Conservation (phyloP, 2,888 invertebrate species). For the Meiosimyza decipiens region DNA sequence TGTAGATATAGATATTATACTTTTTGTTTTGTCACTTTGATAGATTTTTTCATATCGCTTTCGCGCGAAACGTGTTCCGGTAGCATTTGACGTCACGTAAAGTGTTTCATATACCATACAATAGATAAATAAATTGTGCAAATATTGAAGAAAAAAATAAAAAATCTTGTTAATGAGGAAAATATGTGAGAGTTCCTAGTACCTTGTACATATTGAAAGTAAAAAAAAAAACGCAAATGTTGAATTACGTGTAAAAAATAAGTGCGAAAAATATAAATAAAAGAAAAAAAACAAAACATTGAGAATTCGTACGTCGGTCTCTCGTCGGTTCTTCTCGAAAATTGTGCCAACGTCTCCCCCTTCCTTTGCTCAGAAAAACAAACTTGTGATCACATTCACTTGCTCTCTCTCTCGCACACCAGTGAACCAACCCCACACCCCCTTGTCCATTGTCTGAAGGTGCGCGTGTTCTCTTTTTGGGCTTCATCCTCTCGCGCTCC, state of each 20-base stretch:
- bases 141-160: no score
- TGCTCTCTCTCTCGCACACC: neutral
- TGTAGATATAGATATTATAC: neutral
- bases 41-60: neutral
- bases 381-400: no score
- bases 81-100: constrained; percentile 7
- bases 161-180: no score
- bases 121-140: no score
- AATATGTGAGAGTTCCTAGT: no score
- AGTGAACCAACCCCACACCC: neutral
- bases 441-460: neutral
- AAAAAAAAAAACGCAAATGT: neutral
- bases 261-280: neutral
- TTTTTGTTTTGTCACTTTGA: neutral
- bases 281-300: neutral
- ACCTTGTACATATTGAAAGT: no score
- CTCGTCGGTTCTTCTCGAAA: no score
- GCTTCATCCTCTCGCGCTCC: neutral
- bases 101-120: neutral
- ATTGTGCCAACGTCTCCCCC: no score
- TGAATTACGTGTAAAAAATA: constrained; percentile 1
- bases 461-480: constrained; percentile 13
- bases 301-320: neutral
- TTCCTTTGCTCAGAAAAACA: no score
- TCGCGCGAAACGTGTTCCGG: neutral